Evolutionary conservation across 1,140 invertebrate species (phyloP), one percentile per base, ranked within the genome.

Genomic region (Eumeta japonica): DNA sequence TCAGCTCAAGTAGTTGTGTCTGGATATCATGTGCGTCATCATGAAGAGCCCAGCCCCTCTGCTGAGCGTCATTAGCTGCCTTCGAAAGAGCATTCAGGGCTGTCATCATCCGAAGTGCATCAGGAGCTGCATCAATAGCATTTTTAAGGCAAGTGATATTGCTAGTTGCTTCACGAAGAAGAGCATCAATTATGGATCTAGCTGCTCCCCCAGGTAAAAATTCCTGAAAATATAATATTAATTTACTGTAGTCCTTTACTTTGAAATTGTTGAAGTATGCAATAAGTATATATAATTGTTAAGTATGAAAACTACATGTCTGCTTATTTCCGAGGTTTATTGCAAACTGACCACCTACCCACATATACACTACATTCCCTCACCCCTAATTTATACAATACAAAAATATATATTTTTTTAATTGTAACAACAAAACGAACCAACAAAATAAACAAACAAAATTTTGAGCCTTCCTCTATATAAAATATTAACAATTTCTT

Each of bases 51-150:
- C 92, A 96, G 46, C 88, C 92, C 48, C 93, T 78, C 53, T 97
- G 92, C 58, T 97, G 92, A 0, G 91, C 90, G 58, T 96, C 92
- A 64, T 94, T 90, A 48, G 93, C 93, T 46, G 90, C 92, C 30
- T 84, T 87, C 9, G 87, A 88, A 35, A 97, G 70, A 49, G 92
- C 84, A 18, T 80, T 81, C 42, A 95, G 87, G 35, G 93, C 85
- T 29, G 86, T 82, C 65, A 85, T 84, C 54, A 96, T 77, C 16
- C 87, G 79, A 41, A 85, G 81, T 5, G 88, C 86, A 75, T 94
- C 92, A 10, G 88, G 84, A 1, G 87, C 89, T 17, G 80, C 77
- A 50, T 84, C 79, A 16, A 84, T 80, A 2, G 80, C 80, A 24
- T 77, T 79, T 39, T 85, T 75, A 7, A 83, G 83, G 24, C 75